Evolutionary conservation across 1,140 invertebrate species (phyloP), one percentile per base, ranked within the genome.

Genomic region (Cecropterus lyciades): DNA sequence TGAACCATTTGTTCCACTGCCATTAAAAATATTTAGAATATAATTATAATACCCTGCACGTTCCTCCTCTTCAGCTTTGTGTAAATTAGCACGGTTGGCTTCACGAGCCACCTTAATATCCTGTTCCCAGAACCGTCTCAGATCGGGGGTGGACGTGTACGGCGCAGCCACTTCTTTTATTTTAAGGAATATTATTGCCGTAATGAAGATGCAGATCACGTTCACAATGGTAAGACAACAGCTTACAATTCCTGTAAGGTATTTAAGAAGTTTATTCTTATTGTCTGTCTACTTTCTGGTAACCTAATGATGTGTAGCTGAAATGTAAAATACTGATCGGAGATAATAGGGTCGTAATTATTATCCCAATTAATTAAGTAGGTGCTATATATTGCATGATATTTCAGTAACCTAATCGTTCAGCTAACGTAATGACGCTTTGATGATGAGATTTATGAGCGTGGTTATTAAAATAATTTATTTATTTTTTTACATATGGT

Each of bases 101-200:
- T 96, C 94, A 24, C 96, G 89, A 1, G 95, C 95, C 9, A 96
- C 92, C 57, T 94, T 95, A 33, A 98, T 94, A 82, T 98, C 89
- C 66, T 95, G 94, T 77, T 96, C 95, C 96, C 96, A 98, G 80
- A 98, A 98, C 57, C 95, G 87, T 70, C 95, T 93, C 24, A 96
- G 91, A 81, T 95, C 94, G 42, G 95, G 94, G 53, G 95, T 95
- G 0, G 95, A 96, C 0, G 95, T 96, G 59, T 96, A 95, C 0
- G 97, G 97, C 0, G 95, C 95, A 0, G 96, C 96, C 0, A 98
- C 96, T 92, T 97, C 97, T 87, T 98, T 98, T 62, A 98, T 96
- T 94, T 97, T 97, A 16, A 98, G 81, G 14, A 97, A 95, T 63
- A 97, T 93, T 71, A 97, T 95, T 1, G 96, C 96, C 16, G 96